These are phyloP conservation scores for Mimachlamys varia DNA, from an alignment of 2,888 invertebrate genomes.

Conservation along the genomic window DNA sequence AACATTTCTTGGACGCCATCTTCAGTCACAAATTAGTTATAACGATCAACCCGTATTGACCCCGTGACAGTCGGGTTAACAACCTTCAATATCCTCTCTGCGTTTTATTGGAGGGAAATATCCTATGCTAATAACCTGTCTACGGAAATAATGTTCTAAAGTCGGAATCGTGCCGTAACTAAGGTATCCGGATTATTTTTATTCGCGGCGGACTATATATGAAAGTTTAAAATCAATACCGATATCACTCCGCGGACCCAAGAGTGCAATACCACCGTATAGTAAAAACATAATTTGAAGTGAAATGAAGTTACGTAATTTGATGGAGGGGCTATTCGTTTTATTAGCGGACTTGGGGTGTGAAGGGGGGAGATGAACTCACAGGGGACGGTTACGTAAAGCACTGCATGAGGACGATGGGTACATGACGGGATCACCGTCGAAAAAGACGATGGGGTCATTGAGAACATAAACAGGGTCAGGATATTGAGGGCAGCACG, in stretches of 20 bases:
- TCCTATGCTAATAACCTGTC: background rate
- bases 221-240: constrained; percentile 18
- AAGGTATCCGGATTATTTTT: constrained; percentile 19
- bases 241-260: background rate
- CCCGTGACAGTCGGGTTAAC: constrained; percentile 12
- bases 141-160: constrained; percentile 16
- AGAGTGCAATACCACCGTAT: background rate
- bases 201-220: background rate
- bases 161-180: constrained; percentile 5
- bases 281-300: background rate
- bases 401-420: background rate
- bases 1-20: constrained; percentile 13
- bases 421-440: background rate
- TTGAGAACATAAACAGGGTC: too few species aligned
- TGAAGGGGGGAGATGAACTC: background rate
- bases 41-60: background rate
- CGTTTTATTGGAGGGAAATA: background rate
- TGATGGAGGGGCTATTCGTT: background rate
- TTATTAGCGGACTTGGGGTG: background rate
- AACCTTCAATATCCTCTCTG: constrained; percentile 13
- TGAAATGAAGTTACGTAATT: background rate
- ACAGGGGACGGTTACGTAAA: background rate
- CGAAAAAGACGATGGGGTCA: background rate
- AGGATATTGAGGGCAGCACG: too few species aligned
- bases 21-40: background rate